These are phyloP conservation scores for human (Homo sapiens) DNA, from an alignment of 2,113 vertebrate species.

Conservation along the genomic window GRCh38 chr21:46488001-46488500, in stretches of 20 bases:
- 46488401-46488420: background rate
- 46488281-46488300: background rate
- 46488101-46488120: too few species aligned
- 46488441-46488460: background rate
- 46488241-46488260: background rate
- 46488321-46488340: background rate
- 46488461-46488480: background rate
- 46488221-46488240: background rate
- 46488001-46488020: background rate
- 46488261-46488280: background rate
- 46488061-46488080: fast-evolving
- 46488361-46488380: background rate
- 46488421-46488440: background rate
- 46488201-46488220: background rate
- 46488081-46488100: fast-evolving
- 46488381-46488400: background rate
- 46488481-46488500: background rate
- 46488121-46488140: background rate
- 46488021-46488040: background rate
- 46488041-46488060: background rate
- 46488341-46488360: background rate
- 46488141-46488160: background rate
- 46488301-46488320: background rate
- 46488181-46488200: background rate
- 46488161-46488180: background rate